These are phyloP conservation scores for Scaptomyza cyrtandrae DNA, from an alignment of 2,888 invertebrate species.

Conservation along the genomic window DNA sequence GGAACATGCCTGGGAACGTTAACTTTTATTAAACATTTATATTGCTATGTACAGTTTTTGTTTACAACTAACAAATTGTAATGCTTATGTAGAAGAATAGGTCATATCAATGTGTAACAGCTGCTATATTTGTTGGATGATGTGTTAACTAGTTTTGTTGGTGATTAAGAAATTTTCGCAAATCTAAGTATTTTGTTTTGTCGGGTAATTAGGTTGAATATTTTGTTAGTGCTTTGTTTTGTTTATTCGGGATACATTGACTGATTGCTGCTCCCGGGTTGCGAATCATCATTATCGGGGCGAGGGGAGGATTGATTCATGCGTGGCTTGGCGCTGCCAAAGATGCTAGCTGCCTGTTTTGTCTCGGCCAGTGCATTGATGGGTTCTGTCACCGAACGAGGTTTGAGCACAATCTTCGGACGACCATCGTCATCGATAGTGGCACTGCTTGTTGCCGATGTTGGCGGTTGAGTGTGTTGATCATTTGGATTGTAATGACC, in stretches of 20 bases:
- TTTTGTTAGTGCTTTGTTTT: not conserved
- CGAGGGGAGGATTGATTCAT: slow-evolving; percentile 84
- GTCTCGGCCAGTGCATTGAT: slow-evolving; percentile 93
- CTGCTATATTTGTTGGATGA: not conserved
- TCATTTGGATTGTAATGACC: slow-evolving; percentile 71
- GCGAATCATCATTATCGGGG: slow-evolving; percentile 12
- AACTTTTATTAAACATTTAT: not conserved
- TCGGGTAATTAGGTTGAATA: not conserved
- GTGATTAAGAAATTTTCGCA: slow-evolving; percentile 58
- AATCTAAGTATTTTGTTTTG: slow-evolving; percentile 5
- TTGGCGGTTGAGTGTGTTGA: not conserved
- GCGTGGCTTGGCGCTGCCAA: slow-evolving; percentile 95
- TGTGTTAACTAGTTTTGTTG: not conserved
- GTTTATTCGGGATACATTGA: not conserved
- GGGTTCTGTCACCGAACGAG: slow-evolving; percentile 93
- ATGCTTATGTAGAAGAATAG: too few relatives aligned
- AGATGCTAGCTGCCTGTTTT: slow-evolving; percentile 93
- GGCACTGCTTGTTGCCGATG: slow-evolving; percentile 6
- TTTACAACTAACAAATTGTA: not conserved
- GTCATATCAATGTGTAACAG: not conserved
- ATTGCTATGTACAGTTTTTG: not conserved
- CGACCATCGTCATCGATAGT: slow-evolving; percentile 87
- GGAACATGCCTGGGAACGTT: not conserved
- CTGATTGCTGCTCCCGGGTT: slow-evolving; percentile 23
- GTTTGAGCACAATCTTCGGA: slow-evolving; percentile 92